A percentile compares a stretch with the other conserved stretches of the same genome.
Evolutionary conservation across 2,797 vertebrate species (phyloP).

Genomic region (Microtus obscurus): DNA sequence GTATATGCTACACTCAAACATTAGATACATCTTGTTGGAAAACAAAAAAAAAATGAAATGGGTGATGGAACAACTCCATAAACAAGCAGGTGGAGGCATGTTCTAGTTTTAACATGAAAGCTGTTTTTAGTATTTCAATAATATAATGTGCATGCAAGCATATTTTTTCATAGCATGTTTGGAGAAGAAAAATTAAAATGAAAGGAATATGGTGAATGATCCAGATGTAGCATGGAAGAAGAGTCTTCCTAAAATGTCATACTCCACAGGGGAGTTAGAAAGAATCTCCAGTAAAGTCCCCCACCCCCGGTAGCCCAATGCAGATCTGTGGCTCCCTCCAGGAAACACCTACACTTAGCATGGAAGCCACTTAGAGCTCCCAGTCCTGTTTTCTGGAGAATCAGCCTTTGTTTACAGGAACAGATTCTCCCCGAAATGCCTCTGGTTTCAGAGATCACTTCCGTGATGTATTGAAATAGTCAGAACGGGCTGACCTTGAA

Average conservation of each 20-base stretch:
- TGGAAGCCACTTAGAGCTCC: background rate
- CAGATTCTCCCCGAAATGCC: background rate
- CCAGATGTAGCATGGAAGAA: background rate
- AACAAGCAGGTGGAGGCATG: background rate
- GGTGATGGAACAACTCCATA: background rate
- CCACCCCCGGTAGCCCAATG: background rate
- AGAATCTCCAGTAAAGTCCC: background rate
- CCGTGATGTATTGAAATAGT: background rate
- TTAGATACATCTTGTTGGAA: background rate
- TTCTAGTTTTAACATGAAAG: background rate
- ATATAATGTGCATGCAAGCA: background rate
- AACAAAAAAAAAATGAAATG: background rate
- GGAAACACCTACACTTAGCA: background rate
- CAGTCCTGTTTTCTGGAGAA: background rate
- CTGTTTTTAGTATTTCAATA: slow-evolving; percentile 1
- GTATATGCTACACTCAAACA: background rate
- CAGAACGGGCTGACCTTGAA: background rate
- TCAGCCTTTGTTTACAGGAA: background rate
- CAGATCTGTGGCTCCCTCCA: no score
- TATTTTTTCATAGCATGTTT: background rate
- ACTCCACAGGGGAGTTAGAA: background rate
- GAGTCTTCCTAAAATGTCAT: background rate
- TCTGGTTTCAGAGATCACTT: background rate
- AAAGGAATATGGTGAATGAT: background rate
- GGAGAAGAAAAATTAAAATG: background rate